These are phyloP conservation scores for Siniperca undulata DNA, from an alignment of 2,797 vertebrate genomes.

Conservation along the genomic window DNA sequence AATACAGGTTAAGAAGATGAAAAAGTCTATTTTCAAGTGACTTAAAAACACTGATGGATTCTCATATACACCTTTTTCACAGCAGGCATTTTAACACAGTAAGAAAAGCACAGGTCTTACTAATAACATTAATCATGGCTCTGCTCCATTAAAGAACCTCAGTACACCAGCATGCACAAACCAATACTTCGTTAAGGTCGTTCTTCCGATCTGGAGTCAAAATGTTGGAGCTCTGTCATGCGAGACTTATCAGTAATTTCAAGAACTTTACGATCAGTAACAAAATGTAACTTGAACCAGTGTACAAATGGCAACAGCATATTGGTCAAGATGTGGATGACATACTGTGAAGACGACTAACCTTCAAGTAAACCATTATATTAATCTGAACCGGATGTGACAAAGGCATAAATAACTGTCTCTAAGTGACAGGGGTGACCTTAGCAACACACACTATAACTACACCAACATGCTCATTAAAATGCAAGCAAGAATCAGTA, in stretches of 20 bases:
- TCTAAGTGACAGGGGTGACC: constrained; percentile 11
- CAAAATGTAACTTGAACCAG: background rate
- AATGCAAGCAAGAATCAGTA: background rate
- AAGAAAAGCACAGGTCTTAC: background rate
- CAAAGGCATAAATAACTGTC: background rate
- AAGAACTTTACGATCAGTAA: background rate
- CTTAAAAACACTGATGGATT: background rate
- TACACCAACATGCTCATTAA: background rate
- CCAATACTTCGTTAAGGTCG: background rate
- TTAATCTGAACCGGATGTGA: background rate
- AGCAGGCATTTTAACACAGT: background rate
- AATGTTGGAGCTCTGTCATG: background rate
- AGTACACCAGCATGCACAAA: background rate
- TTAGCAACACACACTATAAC: background rate
- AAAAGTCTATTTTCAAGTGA: background rate
- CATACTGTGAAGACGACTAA: background rate
- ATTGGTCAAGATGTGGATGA: background rate
- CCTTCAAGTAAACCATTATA: background rate
- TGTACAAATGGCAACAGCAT: background rate
- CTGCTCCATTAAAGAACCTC: background rate
- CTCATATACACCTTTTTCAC: background rate
- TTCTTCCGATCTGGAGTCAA: background rate
- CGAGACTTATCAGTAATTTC: background rate
- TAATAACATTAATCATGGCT: background rate
- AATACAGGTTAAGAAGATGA: background rate